These are phyloP conservation scores for Heliothis peltigera DNA, from an alignment of 2,888 invertebrate genomes.

Conservation along the genomic window DNA sequence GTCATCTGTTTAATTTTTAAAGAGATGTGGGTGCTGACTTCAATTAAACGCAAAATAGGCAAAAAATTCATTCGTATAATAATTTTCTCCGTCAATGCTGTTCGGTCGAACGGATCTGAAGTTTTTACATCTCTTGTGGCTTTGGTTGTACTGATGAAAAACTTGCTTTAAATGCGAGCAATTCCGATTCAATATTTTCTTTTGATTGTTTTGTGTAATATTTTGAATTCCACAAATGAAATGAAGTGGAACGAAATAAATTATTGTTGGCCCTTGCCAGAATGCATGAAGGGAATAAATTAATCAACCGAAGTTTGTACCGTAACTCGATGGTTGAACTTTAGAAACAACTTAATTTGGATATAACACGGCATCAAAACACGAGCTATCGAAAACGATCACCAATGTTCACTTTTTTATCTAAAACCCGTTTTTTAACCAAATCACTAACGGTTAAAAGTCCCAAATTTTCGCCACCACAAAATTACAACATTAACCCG, in stretches of 20 bases:
- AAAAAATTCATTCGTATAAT: constrained; percentile 78
- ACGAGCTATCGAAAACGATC: neutral
- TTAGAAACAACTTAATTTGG: neutral
- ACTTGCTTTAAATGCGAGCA: constrained; percentile 69
- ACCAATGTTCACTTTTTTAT: neutral
- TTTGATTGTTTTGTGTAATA: constrained; percentile 60
- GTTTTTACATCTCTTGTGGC: constrained; percentile 77
- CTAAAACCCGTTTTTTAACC: neutral
- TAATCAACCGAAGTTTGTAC: neutral
- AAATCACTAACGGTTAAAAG: neutral
- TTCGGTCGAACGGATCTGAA: constrained; percentile 77
- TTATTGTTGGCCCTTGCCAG: constrained; percentile 24
- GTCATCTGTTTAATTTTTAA: constrained; percentile 62
- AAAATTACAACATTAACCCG: constrained; percentile 14
- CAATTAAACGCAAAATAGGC: constrained; percentile 77
- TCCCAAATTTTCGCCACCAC: constrained; percentile 16
- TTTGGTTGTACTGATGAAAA: constrained; percentile 69
- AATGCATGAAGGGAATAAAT: constrained; percentile 20
- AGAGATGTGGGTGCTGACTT: constrained; percentile 65
- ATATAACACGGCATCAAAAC: neutral
- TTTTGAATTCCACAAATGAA: constrained; percentile 57
- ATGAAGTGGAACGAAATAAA: constrained; percentile 54
- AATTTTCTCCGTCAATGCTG: constrained; percentile 76
- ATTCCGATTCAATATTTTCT: constrained; percentile 67
- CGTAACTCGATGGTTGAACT: neutral